These are phyloP conservation scores for Asteroscopus sphinx DNA, from an alignment of 2,888 invertebrate genomes.

Conservation along the genomic window DNA sequence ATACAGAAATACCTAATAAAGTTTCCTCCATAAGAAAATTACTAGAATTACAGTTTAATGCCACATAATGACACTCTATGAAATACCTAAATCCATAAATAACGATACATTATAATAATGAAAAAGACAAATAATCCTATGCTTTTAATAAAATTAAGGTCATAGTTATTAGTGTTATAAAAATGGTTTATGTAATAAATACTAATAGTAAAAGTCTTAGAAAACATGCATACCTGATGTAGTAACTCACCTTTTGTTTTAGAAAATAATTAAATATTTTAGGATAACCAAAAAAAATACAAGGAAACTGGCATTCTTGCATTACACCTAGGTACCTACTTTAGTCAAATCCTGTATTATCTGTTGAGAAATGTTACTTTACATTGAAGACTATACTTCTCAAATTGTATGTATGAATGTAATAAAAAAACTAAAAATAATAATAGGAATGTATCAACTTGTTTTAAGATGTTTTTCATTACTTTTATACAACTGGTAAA, in stretches of 20 bases:
- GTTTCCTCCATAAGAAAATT: background rate
- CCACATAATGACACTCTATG: background rate
- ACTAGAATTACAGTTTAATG: background rate
- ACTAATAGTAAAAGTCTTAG: constrained; percentile 2
- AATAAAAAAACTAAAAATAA: constrained; percentile 11
- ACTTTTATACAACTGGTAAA: constrained; percentile 56
- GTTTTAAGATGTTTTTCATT: constrained; percentile 34
- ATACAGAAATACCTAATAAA: constrained; percentile 10
- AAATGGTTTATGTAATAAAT: constrained; percentile 2
- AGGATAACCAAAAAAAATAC: background rate
- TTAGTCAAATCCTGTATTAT: constrained; percentile 11
- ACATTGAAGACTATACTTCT: constrained; percentile 9
- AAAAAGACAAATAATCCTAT: background rate
- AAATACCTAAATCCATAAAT: background rate
- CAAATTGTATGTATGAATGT: constrained; percentile 12
- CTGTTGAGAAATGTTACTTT: constrained; percentile 9
- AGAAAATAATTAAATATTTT: background rate
- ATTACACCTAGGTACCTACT: constrained; percentile 27
- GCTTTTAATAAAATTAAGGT: background rate
- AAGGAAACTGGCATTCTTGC: constrained; percentile 6
- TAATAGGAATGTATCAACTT: constrained; percentile 18
- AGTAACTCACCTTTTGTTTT: constrained; percentile 40
- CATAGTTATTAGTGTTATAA: constrained; percentile 17
- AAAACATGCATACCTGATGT: constrained; percentile 37
- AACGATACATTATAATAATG: background rate